A percentile compares a stretch with the other conserved stretches of the same genome.
These are phyloP conservation scores for Chironomus tepperi DNA, from an alignment of 1,140 invertebrate species.

Conservation along the genomic window DNA sequence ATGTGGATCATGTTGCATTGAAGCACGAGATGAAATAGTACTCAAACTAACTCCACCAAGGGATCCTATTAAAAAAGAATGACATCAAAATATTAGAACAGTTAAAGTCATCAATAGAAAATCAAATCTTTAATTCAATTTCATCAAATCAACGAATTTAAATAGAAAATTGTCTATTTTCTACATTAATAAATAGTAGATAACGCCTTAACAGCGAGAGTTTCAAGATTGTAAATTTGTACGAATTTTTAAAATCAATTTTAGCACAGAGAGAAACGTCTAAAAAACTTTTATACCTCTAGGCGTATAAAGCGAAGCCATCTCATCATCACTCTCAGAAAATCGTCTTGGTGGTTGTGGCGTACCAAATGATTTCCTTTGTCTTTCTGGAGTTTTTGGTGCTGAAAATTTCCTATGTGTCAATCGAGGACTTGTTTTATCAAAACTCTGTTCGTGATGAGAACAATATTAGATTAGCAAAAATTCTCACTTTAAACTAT, in stretches of 20 bases:
- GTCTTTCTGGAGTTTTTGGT: slow-evolving; percentile 26
- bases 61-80: neutral
- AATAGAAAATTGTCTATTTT: too few relatives aligned
- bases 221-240: too few relatives aligned
- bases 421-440: slow-evolving; percentile 21
- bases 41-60: slow-evolving; percentile 27
- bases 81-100: neutral
- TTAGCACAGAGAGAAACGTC: neutral
- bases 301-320: slow-evolving; percentile 29
- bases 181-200: too few relatives aligned
- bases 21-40: slow-evolving; percentile 43
- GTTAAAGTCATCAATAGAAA: too few relatives aligned
- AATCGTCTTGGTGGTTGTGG: slow-evolving; percentile 28
- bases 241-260: too few relatives aligned
- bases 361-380: slow-evolving; percentile 24
- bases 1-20: slow-evolving; percentile 48
- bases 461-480: too few relatives aligned
- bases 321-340: slow-evolving; percentile 28
- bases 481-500: neutral
- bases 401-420: slow-evolving; percentile 21
- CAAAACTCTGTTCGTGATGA: neutral
- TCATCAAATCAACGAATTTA: too few relatives aligned
- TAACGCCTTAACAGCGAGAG: too few relatives aligned
- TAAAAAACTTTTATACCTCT: too few relatives aligned
- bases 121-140: too few relatives aligned